These are phyloP conservation scores for Coleophora deauratella DNA, from an alignment of 2,888 invertebrate species.

Conservation along the genomic window DNA sequence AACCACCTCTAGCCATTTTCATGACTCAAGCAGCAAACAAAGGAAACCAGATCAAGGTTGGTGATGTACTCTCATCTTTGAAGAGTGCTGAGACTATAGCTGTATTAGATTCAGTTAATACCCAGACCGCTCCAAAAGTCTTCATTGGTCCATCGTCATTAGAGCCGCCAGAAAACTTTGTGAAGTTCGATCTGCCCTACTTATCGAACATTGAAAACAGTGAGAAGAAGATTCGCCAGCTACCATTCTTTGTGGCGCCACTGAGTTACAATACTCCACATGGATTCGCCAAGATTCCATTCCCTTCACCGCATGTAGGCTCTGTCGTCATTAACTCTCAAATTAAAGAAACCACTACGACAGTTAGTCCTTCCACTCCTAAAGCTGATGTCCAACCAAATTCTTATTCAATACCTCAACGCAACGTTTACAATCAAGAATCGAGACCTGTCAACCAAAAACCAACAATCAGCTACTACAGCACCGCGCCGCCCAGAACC, in stretches of 20 bases:
- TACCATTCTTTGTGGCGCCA: constrained; percentile 91
- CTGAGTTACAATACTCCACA: constrained; percentile 87
- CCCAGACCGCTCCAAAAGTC: constrained; percentile 80
- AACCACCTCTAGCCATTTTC: constrained; percentile 88
- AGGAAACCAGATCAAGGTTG: constrained; percentile 72
- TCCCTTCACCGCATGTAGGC: constrained; percentile 90
- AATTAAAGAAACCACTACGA: constrained; percentile 37
- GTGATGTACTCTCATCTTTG: constrained; percentile 80
- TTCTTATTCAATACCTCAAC: constrained; percentile 30
- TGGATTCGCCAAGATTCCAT: constrained; percentile 88
- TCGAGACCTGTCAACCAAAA: constrained; percentile 52
- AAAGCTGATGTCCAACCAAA: constrained; percentile 28
- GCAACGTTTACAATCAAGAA: constrained; percentile 29
- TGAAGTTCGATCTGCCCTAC: constrained; percentile 88
- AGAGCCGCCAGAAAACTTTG: constrained; percentile 80
- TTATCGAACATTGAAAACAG: constrained; percentile 82
- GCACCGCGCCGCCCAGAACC: constrained; percentile 49
- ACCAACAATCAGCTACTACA: constrained; percentile 56
- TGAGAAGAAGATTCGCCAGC: constrained; percentile 80
- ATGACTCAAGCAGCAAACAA: constrained; percentile 72
- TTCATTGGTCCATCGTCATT: constrained; percentile 88
- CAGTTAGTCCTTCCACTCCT: constrained; percentile 25
- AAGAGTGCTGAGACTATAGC: constrained; percentile 83
- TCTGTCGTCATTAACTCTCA: constrained; percentile 83
- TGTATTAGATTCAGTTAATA: constrained; percentile 82